Evolutionary conservation across 2,113 vertebrate genomes (phyloP), one percentile per base, ranked within the genome.

Genomic region (Potamarius usumacintae): DNA sequence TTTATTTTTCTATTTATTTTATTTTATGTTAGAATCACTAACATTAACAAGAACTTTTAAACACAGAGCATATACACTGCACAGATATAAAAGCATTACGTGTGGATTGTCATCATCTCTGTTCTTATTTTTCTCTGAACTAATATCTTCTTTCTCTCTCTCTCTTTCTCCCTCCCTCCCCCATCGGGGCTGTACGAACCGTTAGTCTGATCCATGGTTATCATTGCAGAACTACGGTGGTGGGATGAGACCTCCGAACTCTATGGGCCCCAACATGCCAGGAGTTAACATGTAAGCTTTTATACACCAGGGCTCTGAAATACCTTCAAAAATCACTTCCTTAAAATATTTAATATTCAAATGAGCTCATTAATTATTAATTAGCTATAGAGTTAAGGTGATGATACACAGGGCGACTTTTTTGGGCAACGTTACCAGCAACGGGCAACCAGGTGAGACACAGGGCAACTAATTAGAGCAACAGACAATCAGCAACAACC

Each of bases 191-290:
- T 2, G 91, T 90, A 92, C 92, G 27, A 76, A 93, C 91, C 74
- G 1, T 82, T 91, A 94, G 94, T 94, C 95, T 96, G 96, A 97
- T 93, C 95, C 94, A 93, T 94, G 95, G 93, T 96, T 97, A 93
- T 97, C 91, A 27, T 96, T 91, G 53, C 94, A 98, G 97, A 97
- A 94, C 89, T 98, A 97, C 0, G 95, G 96, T 30, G 97, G 97
- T 7, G 96, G 96, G 77, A 96, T 98, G 96, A 94, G 97, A 65
- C 97, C 96, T 89, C 96, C 96, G 11, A 97, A 96, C 92, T 95
- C 97, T 27, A 95, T 98, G 88, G 94, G 96, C n/a, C 96, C 96
- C 0, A 96, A 95, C 83, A 95, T 97, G 94, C 95, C 96, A 0
- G 87, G 96, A 72, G 94, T 98, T 95, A 97, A 95, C 95, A 97